Conservation (phyloP, 2,113 vertebrate genomes). For the Rhodinocichla rosea region DNA sequence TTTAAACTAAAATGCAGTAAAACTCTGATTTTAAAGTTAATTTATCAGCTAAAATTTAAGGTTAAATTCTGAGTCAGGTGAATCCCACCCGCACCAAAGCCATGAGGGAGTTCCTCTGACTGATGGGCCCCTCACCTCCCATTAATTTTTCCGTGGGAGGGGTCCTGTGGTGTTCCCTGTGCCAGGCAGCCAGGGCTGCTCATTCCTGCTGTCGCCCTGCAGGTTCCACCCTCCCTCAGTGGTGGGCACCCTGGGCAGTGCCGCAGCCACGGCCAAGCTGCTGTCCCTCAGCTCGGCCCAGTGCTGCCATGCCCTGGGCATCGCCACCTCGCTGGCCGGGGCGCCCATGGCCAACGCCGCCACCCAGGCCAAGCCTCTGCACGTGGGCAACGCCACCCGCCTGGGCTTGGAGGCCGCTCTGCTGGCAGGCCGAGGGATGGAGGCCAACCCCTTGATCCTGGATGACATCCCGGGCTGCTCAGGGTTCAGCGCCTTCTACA, state of each 20-base stretch:
- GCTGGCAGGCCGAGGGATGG: constrained; percentile 81
- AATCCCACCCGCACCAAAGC: not conserved
- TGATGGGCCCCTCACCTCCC: not conserved
- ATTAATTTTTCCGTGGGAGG: accelerated
- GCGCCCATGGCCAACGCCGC: constrained; percentile 91
- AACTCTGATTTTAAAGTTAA: not conserved
- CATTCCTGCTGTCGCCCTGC: not conserved
- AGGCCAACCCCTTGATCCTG: constrained; percentile 78
- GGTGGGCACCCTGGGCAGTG: constrained; percentile 87
- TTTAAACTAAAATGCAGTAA: not conserved
- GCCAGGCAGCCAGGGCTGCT: not conserved
- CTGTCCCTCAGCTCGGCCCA: constrained; percentile 72
- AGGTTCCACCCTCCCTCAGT: constrained; percentile 90
- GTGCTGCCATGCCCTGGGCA: constrained; percentile 81
- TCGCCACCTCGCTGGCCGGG: constrained; percentile 83
- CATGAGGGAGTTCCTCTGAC: not conserved
- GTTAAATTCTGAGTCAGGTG: not conserved
- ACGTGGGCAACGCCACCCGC: constrained; percentile 83
- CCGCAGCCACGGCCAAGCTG: constrained; percentile 80
- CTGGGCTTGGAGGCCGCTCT: constrained; percentile 85
- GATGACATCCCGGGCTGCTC: constrained; percentile 80
- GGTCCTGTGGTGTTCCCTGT: not conserved
- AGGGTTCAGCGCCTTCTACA: constrained; percentile 84
- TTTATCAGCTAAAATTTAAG: not conserved
- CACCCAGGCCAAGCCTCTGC: constrained; percentile 86